Evolutionary conservation across 2,888 invertebrate species (phyloP), one percentile per base, ranked within the genome.

Genomic region (Clivina fossor): DNA sequence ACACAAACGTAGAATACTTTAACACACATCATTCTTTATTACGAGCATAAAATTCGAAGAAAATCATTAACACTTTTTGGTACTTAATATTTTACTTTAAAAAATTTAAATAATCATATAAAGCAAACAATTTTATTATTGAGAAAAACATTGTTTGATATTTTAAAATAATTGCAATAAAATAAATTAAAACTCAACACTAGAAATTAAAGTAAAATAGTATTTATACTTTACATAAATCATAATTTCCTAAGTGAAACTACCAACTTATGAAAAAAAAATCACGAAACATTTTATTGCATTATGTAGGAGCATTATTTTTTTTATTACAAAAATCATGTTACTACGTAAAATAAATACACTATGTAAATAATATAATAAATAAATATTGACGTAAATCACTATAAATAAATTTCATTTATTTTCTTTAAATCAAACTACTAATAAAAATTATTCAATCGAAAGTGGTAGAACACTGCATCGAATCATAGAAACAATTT

Each of bases 1-100:
- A 47, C 47, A 55, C 55, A 55, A 35, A 37, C 54, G 38, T 47
- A 55, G 38, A 55, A 30, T 47, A 55, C 28, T 38, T 33, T 46
- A 47, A 55, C 47, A 55, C 47, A 47, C 46, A 55, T 55, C 55
- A 55, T 55, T 47, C 22, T 55, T 11, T 44, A 53, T 32, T n/a
- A 44, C 24, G 35, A 44, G 35, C 53, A 35, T 33, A 35, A 44
- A 53, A 28, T 43, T 53, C 18, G 18, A 37, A 24, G 16, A 49
- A 48, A 37, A 44, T 35, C 44, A 53, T 20, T 40, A 41, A 32
- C 20, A 28, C 26, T 22, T 49, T 22, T 38, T 38, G 18, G 16
- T 22, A 26, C 16, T 13, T 2, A 41, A 40, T 37, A 38, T 50
- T 20, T 48, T 37, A 48, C 28, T 35, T 49, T 40, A 18, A 37